phyloP scores from a whole-genome alignment of 2,113 vertebrate genomes.

The Pao palembangensis region DNA sequence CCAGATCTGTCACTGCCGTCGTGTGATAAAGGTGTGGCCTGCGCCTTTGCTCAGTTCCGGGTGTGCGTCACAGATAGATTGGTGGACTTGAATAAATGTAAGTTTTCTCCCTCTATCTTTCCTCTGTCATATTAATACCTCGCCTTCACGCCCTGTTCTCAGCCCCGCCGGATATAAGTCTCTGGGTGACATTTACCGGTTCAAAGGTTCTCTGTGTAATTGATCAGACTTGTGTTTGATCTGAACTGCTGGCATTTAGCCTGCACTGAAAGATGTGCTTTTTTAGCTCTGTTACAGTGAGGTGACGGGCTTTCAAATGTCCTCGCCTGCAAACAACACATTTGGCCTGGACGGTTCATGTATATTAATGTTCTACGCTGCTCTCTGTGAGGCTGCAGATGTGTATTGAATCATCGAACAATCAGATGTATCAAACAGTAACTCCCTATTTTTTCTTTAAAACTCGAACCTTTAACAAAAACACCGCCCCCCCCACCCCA shows the following conservation, averaged over 20 bases:
- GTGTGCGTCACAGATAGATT: conserved; percentile 10
- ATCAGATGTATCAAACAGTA: neutral
- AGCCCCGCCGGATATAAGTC: conserved; percentile 38
- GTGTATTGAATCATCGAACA: neutral
- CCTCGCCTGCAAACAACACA: conserved; percentile 6
- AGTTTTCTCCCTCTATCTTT: conserved; percentile 1
- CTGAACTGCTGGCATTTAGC: conserved; percentile 59
- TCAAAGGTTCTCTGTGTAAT: conserved; percentile 59
- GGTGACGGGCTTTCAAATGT: conserved; percentile 33
- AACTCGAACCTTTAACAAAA: neutral
- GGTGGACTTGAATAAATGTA: neutral
- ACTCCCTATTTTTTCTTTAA: neutral
- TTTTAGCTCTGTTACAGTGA: conserved; percentile 22
- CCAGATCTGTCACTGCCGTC: conserved; percentile 38
- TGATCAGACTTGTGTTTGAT: conserved; percentile 66
- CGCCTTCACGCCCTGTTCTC: conserved; percentile 24
- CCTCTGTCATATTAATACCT: conserved; percentile 24
- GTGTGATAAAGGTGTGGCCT: conserved; percentile 13
- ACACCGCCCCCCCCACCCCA: neutral
- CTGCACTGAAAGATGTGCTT: conserved; percentile 30
- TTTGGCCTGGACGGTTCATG: neutral
- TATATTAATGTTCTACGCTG: neutral
- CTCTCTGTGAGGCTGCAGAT: neutral
- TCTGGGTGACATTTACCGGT: conserved; percentile 56
- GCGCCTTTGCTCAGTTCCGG: neutral